Evolutionary conservation across 1,140 invertebrate species (phyloP).

Genomic region (Drosophila lini): DNA sequence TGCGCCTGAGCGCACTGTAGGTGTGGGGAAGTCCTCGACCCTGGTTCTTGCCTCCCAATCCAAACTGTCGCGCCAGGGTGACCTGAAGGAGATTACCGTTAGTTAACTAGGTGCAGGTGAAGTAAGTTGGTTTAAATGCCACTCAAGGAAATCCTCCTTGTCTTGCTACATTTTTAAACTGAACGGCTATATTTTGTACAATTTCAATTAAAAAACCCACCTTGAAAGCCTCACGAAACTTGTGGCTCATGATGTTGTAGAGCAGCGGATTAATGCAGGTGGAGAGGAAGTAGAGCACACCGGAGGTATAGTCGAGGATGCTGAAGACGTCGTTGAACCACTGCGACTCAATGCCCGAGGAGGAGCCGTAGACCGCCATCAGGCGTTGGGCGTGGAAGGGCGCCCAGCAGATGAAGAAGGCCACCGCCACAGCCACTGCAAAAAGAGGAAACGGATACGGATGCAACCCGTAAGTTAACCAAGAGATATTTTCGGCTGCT

Average conservation of each 20-base stretch:
- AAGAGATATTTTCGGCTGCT: constrained; percentile 72
- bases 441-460: constrained; percentile 5
- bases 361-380: constrained; percentile 88
- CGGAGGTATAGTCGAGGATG: constrained; percentile 88
- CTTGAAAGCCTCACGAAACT: constrained; percentile 93
- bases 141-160: background rate
- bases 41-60: constrained; percentile 57
- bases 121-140: background rate
- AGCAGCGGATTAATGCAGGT: constrained; percentile 93
- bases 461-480: constrained; percentile 10
- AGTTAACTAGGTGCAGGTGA: background rate
- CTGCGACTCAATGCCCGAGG: constrained; percentile 76
- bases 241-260: constrained; percentile 95
- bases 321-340: constrained; percentile 86
- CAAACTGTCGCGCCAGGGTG: constrained; percentile 69
- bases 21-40: constrained; percentile 61
- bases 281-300: constrained; percentile 90
- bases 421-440: constrained; percentile 95
- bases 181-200: background rate
- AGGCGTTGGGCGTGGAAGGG: constrained; percentile 96
- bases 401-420: constrained; percentile 98
- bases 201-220: constrained; percentile 83
- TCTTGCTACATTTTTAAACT: background rate
- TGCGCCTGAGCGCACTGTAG: constrained; percentile 71
- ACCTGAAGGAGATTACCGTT: constrained; percentile 37